Evolutionary conservation across 2,888 invertebrate genomes (phyloP).

Genomic region (Rhaphigaster nebulosa): DNA sequence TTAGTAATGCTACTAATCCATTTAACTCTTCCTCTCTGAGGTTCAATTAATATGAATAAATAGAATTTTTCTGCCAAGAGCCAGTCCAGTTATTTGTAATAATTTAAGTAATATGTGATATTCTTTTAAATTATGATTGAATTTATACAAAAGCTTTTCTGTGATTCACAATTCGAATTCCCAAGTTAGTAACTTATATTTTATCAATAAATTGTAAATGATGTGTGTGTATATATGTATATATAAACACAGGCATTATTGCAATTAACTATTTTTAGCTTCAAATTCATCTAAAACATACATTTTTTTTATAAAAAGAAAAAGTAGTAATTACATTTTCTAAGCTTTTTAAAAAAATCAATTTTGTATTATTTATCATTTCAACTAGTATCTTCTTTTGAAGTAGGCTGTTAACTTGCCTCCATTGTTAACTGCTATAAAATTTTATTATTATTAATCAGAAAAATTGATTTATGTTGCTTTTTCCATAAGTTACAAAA

Average conservation of each 20-base stretch:
- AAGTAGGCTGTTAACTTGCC: neutral
- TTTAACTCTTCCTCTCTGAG: conserved; percentile 52
- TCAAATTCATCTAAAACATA: neutral
- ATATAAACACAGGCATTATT: conserved; percentile 21
- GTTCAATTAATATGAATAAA: conserved; percentile 47
- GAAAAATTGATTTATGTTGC: conserved; percentile 27
- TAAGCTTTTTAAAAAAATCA: neutral
- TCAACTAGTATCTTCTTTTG: neutral
- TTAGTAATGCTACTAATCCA: conserved; percentile 38
- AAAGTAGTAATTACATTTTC: neutral
- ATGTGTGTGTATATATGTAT: conserved; percentile 1
- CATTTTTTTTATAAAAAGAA: neutral
- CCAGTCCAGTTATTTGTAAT: neutral
- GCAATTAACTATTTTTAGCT: neutral
- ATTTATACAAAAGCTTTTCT: conserved; percentile 31
- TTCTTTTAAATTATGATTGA: conserved; percentile 38
- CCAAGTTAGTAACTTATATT: conserved; percentile 8
- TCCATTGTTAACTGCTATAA: neutral
- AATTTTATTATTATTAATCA: conserved; percentile 21
- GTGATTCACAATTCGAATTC: conserved; percentile 27
- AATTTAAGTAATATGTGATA: conserved; percentile 27
- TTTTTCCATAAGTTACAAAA: conserved; percentile 32
- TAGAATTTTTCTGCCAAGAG: conserved; percentile 41
- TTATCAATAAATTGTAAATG: conserved; percentile 27
- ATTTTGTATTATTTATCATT: neutral